These are phyloP conservation scores for Protosalanx chinensis DNA, from an alignment of 2,797 vertebrate species.

Conservation along the genomic window DNA sequence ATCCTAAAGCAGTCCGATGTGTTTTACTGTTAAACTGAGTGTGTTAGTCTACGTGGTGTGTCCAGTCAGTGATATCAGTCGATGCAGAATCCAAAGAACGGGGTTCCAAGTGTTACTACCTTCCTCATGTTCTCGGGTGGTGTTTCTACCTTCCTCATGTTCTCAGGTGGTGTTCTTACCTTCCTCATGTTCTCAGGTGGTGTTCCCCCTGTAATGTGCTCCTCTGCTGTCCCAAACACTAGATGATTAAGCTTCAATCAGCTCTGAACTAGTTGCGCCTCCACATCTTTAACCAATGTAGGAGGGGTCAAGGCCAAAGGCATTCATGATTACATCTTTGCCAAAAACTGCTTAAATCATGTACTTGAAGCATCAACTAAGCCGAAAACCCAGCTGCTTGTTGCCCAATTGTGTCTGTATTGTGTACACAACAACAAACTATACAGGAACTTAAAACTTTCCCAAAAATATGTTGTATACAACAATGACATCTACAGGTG, in stretches of 20 bases:
- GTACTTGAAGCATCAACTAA: neutral
- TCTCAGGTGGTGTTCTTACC: too few relatives aligned
- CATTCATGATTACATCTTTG: neutral
- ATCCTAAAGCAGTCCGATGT: too few relatives aligned
- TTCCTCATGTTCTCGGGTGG: neutral
- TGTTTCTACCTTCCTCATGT: neutral
- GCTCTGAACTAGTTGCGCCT: neutral
- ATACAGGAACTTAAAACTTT: neutral
- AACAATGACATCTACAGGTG: conserved; percentile 42
- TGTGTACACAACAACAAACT: neutral
- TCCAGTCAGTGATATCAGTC: too few relatives aligned
- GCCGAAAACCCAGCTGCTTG: neutral
- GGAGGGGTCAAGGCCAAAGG: neutral
- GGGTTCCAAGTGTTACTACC: neutral
- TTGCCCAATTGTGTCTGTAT: neutral
- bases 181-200: neutral
- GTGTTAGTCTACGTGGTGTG: too few relatives aligned
- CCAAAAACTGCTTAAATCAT: neutral
- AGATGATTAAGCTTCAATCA: neutral
- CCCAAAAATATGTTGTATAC: neutral
- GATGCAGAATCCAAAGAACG: too few relatives aligned
- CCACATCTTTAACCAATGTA: neutral
- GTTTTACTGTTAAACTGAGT: too few relatives aligned
- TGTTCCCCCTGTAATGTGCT: neutral
- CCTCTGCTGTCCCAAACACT: neutral